Evolutionary conservation across 2,113 vertebrate species (phyloP).

Genomic region (Struthidea cinerea): DNA sequence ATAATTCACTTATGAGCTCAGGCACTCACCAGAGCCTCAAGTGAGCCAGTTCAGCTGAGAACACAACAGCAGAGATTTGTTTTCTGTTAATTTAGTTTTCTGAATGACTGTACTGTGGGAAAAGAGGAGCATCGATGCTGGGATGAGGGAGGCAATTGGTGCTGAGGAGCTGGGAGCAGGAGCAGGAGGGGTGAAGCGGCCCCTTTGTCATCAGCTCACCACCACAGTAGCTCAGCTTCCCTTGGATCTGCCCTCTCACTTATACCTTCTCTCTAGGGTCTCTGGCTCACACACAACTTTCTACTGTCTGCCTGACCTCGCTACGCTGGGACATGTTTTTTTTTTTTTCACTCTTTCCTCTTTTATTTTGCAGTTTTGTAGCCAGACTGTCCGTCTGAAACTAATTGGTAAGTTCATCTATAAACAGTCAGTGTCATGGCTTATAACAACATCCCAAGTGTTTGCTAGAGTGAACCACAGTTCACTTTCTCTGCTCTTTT

Average conservation of each 20-base stretch:
- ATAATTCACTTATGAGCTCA: neutral
- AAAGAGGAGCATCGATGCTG: neutral
- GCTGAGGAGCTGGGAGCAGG: neutral
- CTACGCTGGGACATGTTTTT: neutral
- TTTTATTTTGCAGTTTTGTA: neutral
- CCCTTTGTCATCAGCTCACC: neutral
- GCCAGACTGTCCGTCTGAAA: neutral
- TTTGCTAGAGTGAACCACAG: neutral
- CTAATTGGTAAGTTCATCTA: neutral
- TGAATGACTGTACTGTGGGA: neutral
- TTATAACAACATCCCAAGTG: neutral
- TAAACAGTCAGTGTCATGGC: neutral
- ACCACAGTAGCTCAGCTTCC: neutral
- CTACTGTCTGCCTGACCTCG: neutral
- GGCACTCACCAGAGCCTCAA: neutral
- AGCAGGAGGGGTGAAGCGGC: neutral
- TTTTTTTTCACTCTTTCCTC: neutral
- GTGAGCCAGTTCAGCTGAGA: neutral
- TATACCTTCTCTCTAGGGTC: neutral
- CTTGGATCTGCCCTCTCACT: neutral
- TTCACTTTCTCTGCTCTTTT: neutral
- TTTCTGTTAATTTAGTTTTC: neutral
- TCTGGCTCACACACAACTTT: neutral
- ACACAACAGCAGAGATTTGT: neutral
- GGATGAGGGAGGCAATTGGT: neutral